Evolutionary conservation across 2,797 vertebrate genomes (phyloP).

Genomic region (Geotrypetes seraphini): DNA sequence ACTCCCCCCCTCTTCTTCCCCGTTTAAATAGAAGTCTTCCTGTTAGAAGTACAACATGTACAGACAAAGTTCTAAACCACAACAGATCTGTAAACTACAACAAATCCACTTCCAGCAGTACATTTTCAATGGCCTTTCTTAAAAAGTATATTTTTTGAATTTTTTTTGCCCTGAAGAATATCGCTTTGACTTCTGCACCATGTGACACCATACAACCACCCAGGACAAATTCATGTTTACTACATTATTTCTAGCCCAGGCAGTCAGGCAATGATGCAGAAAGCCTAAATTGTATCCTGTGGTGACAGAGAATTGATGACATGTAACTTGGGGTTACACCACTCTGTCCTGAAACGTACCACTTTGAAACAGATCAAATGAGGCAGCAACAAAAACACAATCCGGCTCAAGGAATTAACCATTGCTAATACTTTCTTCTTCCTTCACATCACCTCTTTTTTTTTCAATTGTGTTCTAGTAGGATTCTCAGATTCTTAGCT

Average conservation of each 20-base stretch:
- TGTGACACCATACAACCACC: constrained; percentile 1
- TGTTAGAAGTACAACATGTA: constrained; percentile 35
- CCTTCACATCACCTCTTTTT: no score
- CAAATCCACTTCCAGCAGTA: constrained; percentile 7
- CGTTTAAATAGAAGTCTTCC: constrained; percentile 30
- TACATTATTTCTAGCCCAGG: constrained; percentile 4
- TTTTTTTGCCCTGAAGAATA: constrained; percentile 1
- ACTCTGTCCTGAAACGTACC: no score
- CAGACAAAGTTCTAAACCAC: constrained; percentile 24
- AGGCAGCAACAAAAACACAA: no score
- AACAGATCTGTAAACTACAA: constrained; percentile 17
- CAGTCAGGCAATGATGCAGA: constrained; percentile 9
- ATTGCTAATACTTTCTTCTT: no score
- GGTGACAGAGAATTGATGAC: neutral
- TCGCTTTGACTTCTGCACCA: neutral
- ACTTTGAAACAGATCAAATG: no score
- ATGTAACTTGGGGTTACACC: no score
- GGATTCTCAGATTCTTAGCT: no score
- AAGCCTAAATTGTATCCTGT: neutral
- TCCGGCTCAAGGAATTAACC: no score
- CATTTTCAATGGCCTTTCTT: constrained; percentile 9
- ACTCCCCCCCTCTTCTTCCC: no score
- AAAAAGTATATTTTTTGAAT: no score
- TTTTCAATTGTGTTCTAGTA: no score
- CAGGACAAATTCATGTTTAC: neutral